Base-by-base conservation (phyloP, 1,140 invertebrate species). In the Stratiolaelaps scimitus region DNA sequence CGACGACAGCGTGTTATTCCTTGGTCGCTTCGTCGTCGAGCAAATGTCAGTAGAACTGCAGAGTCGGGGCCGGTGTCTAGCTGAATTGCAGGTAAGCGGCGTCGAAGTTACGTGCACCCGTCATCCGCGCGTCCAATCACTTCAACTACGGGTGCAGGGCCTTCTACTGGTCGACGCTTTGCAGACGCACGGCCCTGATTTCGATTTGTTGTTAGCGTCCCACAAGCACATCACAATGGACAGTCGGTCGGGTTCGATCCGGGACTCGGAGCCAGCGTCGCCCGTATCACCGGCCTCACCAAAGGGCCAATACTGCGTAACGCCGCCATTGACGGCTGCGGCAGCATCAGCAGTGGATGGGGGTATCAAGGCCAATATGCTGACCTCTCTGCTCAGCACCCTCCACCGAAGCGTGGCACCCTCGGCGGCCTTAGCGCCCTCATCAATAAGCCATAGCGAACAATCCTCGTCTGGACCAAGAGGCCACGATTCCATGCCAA, bases 151-250 rank as follows among this genome's bases (percentile, higher is more conserved):
- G 40, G 89, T 97, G 13, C 90, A 94, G 75, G 89, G 89, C 69
- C 79, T 97, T 60, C 78, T 96, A 10, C 75, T 97, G 10, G 92
- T 92, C 0, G 92, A 97, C 79, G 92, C 91, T 47, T 78, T 95
- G 69, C 92, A 97, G 75, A 90, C 87, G 7, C 93, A 90, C 77
- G 92, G 92, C 0, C 84, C 85, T 1, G 92, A 97, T 78, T 97
- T 93, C 80, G 92, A 95, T 74, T 76, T 96, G 7, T 77, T 96
- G 1, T 83, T 94, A 13, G 92, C 92, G 10, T 94, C 90, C 75
- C 92, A 95, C 77, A 88, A 88, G 73, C 87, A 92, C 74, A 85
- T 48, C 15, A 88, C 87, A 1, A 88, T 96, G 85, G 91, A 96
- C 76, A 93, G 87, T 70, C 82, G 87, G 53, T 94, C 90, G 70